phyloP scores from a whole-genome alignment of 1,140 invertebrate species.

The Bombus fervidus region DNA sequence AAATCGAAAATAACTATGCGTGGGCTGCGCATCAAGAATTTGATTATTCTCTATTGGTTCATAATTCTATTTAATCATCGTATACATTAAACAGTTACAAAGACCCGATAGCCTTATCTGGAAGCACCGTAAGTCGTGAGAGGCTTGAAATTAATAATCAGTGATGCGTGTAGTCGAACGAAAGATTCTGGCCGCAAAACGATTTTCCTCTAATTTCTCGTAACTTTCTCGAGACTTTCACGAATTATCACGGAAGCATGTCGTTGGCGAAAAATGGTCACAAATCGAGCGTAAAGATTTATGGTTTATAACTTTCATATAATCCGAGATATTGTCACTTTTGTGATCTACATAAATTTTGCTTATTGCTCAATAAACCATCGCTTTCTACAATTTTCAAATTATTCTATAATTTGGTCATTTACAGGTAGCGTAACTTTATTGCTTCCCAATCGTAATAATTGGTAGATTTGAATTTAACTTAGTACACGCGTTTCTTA shows the following conservation, averaged over 20 bases:
- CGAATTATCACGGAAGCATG: slow-evolving; percentile 54
- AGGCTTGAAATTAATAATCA: slow-evolving; percentile 63
- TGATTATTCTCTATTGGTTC: slow-evolving; percentile 45
- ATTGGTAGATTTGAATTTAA: neutral
- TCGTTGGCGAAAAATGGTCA: slow-evolving; percentile 39
- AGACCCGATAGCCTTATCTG: slow-evolving; percentile 61
- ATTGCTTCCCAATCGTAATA: neutral
- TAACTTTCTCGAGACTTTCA: slow-evolving; percentile 52
- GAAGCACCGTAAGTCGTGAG: slow-evolving; percentile 13
- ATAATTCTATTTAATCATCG: slow-evolving; percentile 64
- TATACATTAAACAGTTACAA: slow-evolving; percentile 64
- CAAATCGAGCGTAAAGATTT: slow-evolving; percentile 54
- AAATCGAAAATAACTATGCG: slow-evolving; percentile 51
- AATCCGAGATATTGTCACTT: slow-evolving; percentile 49
- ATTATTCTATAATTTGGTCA: neutral
- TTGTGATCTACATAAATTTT: slow-evolving; percentile 33
- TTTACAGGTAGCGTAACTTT: neutral
- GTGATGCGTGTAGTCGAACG: slow-evolving; percentile 45
- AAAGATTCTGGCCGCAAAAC: slow-evolving; percentile 41
- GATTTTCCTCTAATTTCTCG: slow-evolving; percentile 58
- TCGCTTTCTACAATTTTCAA: slow-evolving; percentile 16
- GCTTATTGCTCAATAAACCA: slow-evolving; percentile 19
- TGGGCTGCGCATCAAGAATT: slow-evolving; percentile 51
- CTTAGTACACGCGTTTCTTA: too few relatives aligned
- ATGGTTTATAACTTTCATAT: slow-evolving; percentile 43